Evolutionary conservation across 2,888 invertebrate species (phyloP), one percentile per base, ranked within the genome.

Genomic region (Seira sanloemensis): DNA sequence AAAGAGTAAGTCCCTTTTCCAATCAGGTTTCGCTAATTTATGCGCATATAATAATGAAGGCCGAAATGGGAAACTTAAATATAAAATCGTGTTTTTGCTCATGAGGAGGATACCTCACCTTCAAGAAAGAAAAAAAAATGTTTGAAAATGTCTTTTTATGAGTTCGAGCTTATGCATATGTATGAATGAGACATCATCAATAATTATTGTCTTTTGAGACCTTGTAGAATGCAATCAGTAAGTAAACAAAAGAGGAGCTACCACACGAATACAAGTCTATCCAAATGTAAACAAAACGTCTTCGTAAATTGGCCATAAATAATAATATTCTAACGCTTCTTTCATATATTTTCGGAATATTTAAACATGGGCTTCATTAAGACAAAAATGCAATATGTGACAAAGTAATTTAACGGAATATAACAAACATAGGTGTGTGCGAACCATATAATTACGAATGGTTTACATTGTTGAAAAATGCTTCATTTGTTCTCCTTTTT

Each of bases 141-240:
- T 58, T 58, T 9, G 58, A 58, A 58, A 58, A 18, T 37, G 37
- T 37, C 37, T 37, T 37, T 37, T 37, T 37, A 9, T 5, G 37
- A 37, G 37, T 12, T 58, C n/a, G 4, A 9, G 18, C 54, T 72
- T 58, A 74, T 80, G 24, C 74, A 80, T 80, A 81, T n/a, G n/a
- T n/a, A n/a, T 75, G 72, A 75, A 81, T 75, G 81, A 75, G 65
- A 75, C 81, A 71, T 81, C 69, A 75, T 66, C 46, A 58, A 58
- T 66, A 46, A 76, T 76, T 66, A 18, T 58, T 58, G 58, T 76
- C 46, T 76, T 18, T 74, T 50, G 37, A n/a, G 66, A 25, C 46
- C 66, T 7, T 65, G 65, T 24, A 5, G 27, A 21, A 65, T 27
- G 62, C 74, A 27, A 24, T 19, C n/a, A 76, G 24, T n/a, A 46